Conservation (phyloP, 2,113 vertebrate genomes). For the Micronycteris hirsuta region DNA sequence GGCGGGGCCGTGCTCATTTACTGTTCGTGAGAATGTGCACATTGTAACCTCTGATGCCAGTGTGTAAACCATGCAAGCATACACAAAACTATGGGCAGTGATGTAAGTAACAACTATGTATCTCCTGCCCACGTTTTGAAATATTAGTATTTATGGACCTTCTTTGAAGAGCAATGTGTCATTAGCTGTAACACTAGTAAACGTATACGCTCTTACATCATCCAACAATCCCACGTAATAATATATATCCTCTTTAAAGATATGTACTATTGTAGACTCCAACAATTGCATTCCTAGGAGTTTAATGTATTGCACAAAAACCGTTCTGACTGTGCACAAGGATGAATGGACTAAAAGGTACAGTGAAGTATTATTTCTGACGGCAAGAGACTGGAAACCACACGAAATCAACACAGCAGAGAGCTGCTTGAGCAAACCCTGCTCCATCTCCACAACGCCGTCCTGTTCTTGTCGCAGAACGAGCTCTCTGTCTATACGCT, state of each 20-base stretch:
- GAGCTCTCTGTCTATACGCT: neutral
- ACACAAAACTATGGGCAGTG: neutral
- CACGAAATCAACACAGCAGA: neutral
- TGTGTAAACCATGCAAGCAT: neutral
- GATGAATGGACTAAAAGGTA: neutral
- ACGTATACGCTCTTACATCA: neutral
- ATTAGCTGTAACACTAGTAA: neutral
- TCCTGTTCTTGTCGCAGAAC: neutral
- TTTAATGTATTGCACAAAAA: neutral
- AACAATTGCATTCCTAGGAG: neutral
- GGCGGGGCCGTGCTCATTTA: neutral
- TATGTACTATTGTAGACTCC: neutral
- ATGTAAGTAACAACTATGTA: neutral
- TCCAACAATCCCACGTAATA: neutral
- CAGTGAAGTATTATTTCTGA: neutral
- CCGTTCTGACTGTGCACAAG: neutral
- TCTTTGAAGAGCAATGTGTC: neutral
- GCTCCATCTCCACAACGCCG: neutral
- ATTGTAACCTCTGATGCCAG: neutral
- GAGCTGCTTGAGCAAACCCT: neutral
- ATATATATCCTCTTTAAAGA: neutral
- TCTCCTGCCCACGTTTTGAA: neutral
- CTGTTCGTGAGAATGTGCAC: neutral
- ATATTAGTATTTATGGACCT: neutral
- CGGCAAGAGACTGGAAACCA: neutral